Base-by-base conservation (phyloP, 2,888 invertebrate genomes). In the Megaustenia siamemsis region DNA sequence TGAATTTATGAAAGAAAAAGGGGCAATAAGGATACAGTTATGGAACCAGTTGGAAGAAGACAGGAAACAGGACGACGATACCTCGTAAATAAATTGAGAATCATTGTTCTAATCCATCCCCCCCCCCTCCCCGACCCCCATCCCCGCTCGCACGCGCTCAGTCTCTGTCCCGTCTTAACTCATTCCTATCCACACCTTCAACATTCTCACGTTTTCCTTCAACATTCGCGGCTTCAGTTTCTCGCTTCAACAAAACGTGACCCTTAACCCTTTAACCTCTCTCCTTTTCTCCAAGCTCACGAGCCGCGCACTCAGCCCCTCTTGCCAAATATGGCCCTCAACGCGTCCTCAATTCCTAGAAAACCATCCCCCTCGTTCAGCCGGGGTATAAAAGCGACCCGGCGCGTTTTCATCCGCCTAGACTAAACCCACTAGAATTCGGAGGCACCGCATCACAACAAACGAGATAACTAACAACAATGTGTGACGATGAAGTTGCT, bases 401-500 rank as follows among this genome's bases (percentile, higher is more conserved):
- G 18, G 40, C 2, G 28, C 35, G 15, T 10, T 43, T 68, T 24
- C 56, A 32, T 10, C 5, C 15, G 32, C 49, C 77, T 78, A 83
- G 77, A 83, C 83, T 83, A 56, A 69, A 69, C 77, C 69, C 40
- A 28, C 24, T 12, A 38, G 75, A 38, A 35, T 63, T 15, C 76
- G 76, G 69, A 83, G 83, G 77, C 78, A 56, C 83, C 68, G 66
- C 35, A 32, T 1, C 1, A 28, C 38, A 28, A 56, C 56, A 56
- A 35, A 38, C 18, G 12, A 2, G 15, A n/a, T n/a, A 56, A 81
- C 66, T 21, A 10, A 63, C 3, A 24, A 82, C 63, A 32, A 87
- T 87, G 86, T 87, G 86, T 66, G 86, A 87, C 86, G 86, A 87
- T 78, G 86, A 87, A 45, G 86, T 87, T 77, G 86, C 86, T 35